Evolutionary conservation across 2,888 invertebrate genomes (phyloP).

Genomic region (Brenthis daphne): DNA sequence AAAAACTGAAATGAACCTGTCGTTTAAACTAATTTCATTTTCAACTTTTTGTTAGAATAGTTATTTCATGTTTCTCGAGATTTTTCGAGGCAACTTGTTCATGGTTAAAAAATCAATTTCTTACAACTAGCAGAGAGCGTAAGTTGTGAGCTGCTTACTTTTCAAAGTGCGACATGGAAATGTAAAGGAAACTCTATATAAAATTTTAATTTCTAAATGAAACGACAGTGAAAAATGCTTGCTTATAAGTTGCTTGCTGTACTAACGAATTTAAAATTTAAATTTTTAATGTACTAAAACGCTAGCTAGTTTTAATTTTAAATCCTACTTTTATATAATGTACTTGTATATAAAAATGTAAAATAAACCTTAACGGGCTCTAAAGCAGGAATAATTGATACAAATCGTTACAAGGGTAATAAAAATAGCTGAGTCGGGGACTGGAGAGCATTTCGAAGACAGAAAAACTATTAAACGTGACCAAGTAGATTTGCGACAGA

Average conservation of each 20-base stretch:
- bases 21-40: slow-evolving; percentile 81
- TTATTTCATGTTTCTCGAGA: slow-evolving; percentile 70
- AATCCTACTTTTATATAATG: slow-evolving; percentile 11
- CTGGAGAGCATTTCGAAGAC: slow-evolving; percentile 53
- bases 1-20: slow-evolving; percentile 80
- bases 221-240: slow-evolving; percentile 48
- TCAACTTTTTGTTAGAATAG: slow-evolving; percentile 76
- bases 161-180: slow-evolving; percentile 52
- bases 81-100: slow-evolving; percentile 66
- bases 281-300: slow-evolving; percentile 14
- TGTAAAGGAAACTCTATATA: slow-evolving; percentile 61
- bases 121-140: slow-evolving; percentile 63
- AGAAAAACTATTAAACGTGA: slow-evolving; percentile 77
- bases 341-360: slow-evolving; percentile 10
- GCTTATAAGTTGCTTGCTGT: slow-evolving; percentile 20
- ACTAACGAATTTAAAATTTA: slow-evolving; percentile 23
- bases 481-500: slow-evolving; percentile 75
- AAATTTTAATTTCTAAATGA: slow-evolving; percentile 67
- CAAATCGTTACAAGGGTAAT: slow-evolving; percentile 48
- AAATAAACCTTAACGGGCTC: slow-evolving; percentile 27
- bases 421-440: slow-evolving; percentile 44
- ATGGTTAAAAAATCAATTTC: slow-evolving; percentile 79
- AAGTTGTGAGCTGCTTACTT: slow-evolving; percentile 72
- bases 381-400: slow-evolving; percentile 44
- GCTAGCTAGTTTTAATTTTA: slow-evolving; percentile 18